phyloP scores from a whole-genome alignment of 2,113 vertebrate genomes.

The Thunnus thynnus region DNA sequence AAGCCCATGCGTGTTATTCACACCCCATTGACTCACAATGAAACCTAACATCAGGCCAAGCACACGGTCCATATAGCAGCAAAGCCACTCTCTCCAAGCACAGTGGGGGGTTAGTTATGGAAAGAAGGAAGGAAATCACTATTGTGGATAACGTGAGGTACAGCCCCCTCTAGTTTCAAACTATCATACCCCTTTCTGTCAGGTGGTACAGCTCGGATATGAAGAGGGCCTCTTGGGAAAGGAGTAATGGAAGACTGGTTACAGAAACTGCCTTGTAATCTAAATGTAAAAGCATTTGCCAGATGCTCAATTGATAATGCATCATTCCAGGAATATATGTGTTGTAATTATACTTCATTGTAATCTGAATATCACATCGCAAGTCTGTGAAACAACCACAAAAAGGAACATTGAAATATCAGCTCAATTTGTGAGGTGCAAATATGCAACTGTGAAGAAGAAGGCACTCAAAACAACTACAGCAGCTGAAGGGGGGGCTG shows the following conservation, averaged over 20 bases:
- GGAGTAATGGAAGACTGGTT: neutral
- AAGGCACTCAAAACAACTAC: neutral
- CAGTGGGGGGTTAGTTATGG: conserved; percentile 15
- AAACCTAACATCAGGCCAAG: conserved; percentile 36
- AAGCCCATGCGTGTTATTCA: conserved; percentile 64
- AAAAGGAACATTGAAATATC: neutral
- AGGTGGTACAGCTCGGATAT: neutral
- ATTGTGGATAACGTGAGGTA: conserved; percentile 29
- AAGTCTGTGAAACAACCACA: neutral
- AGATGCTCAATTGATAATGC: neutral
- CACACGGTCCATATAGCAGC: conserved; percentile 29
- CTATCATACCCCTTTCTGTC: neutral
- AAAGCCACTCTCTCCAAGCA: conserved; percentile 11
- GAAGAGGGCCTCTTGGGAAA: neutral
- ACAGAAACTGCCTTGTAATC: neutral
- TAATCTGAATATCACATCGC: neutral
- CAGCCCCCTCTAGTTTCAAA: neutral
- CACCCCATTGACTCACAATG: conserved; percentile 71
- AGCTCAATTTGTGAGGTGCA: neutral
- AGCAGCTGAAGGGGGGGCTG: conserved; percentile 7
- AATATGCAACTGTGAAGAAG: neutral
- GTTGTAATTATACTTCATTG: neutral
- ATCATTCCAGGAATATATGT: no score
- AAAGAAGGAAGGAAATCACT: conserved; percentile 20
- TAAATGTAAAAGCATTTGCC: neutral